Conservation (phyloP, 2,113 vertebrate species). For the Daphoenositta chrysoptera region DNA sequence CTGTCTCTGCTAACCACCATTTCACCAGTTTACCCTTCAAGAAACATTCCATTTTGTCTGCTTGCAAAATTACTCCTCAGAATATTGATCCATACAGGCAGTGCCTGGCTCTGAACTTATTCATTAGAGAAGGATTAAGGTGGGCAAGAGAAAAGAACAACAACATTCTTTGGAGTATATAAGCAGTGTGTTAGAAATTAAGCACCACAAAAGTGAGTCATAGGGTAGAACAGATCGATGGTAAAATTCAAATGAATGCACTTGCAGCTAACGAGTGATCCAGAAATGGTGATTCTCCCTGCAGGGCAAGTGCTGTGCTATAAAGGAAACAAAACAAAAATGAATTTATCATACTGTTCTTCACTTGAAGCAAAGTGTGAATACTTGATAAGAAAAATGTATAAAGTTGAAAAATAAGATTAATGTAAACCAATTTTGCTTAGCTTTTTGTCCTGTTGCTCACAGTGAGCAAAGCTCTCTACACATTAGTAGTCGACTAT, state of each 20-base stretch:
- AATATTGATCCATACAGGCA: conserved; percentile 26
- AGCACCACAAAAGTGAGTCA: conserved; percentile 9
- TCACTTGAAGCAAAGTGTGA: conserved; percentile 42
- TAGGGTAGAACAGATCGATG: conserved; percentile 2
- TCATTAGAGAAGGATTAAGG: conserved; percentile 50
- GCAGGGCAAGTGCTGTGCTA: conserved; percentile 8
- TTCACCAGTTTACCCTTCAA: conserved; percentile 25
- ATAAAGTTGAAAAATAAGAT: conserved; percentile 19
- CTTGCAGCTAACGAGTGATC: background rate
- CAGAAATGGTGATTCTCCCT: conserved; percentile 19
- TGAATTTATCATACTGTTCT: conserved; percentile 41
- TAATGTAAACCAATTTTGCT: background rate
- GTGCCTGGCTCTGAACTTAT: background rate
- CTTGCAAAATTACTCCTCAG: conserved; percentile 26
- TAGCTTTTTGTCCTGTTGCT: background rate
- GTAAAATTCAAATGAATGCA: conserved; percentile 16
- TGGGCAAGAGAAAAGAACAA: background rate
- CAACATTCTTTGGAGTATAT: background rate
- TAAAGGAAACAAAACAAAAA: conserved; percentile 55
- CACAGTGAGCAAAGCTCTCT: background rate
- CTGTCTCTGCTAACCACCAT: background rate
- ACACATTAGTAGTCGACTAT: background rate
- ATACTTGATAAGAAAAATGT: conserved; percentile 31
- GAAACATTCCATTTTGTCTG: conserved; percentile 8
- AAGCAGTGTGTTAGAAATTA: conserved; percentile 44